Evolutionary conservation across 2,113 vertebrate species (phyloP), one percentile per base, ranked within the genome.

Genomic region (Synchiropus splendidus): DNA sequence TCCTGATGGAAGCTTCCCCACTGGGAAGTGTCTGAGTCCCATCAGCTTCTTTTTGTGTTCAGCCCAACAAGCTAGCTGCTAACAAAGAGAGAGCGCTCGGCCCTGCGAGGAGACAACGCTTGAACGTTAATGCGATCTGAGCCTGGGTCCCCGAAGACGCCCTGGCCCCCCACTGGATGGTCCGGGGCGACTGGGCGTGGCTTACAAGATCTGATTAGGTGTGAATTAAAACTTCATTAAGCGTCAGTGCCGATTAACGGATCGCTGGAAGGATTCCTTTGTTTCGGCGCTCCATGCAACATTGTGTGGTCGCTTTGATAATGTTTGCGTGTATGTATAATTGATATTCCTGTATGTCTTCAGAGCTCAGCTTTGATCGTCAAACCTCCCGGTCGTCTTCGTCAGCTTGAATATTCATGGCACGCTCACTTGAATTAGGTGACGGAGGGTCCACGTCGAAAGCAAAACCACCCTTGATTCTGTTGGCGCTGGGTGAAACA

Each of bases 221-320:
- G 78, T 78, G 81, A 86, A 86, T 85, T 80, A 87, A 86, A 86
- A 77, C 83, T 84, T 80, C 75, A 82, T 81, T 82, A 74, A 79
- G 27, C 69, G 81, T 83, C 81, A 74, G 53, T 54, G 59, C 45
- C 32, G 34, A 81, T 86, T 83, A 81, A 56, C 42, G 48, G 42
- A 57, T 36, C n/a, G 31, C 30, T 36, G 36, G 39, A 42, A 45
- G 58, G 62, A 45, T 6, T 47, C 54, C 66, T 74, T 77, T 80
- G 72, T 81, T 80, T 58, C 32, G 67, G 61, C 48, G 62, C 53
- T 56, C 54, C 37, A 27, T 34, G 45, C 42, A 44, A 16, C 42
- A 18, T 52, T 18, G 11, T 9, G 31, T 42, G 8, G 38, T 33
- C 42, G 15, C 54, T 75, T 54, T 71, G 56, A 58, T 58, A 51